Conservation (phyloP, 1,140 invertebrate genomes). For the Procambarus virginalis region DNA sequence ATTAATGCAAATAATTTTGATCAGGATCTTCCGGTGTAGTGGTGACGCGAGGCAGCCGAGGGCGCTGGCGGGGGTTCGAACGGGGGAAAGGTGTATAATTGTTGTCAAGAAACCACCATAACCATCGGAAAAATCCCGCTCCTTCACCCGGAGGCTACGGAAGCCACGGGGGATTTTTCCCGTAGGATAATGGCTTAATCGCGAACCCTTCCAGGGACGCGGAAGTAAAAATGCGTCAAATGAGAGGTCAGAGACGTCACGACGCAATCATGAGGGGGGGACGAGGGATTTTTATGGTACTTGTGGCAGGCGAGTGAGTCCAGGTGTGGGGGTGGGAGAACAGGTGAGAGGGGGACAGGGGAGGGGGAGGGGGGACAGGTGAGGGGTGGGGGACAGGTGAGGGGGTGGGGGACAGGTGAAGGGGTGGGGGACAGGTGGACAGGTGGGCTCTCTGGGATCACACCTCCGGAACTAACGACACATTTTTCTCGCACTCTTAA, state of each 20-base stretch:
- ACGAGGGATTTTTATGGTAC: conserved; percentile 22
- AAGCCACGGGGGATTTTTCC: conserved; percentile 47
- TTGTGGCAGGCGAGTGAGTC: conserved; percentile 29
- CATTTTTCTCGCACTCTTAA: conserved; percentile 16
- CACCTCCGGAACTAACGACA: neutral
- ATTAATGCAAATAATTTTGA: conserved; percentile 58
- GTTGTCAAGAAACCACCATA: neutral
- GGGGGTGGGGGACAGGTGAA: neutral
- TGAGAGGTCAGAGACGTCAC: conserved; percentile 40
- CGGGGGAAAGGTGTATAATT: neutral
- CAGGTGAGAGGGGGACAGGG: neutral
- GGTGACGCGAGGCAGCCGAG: conserved; percentile 13
- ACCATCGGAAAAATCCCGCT: conserved; percentile 11
- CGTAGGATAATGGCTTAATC: conserved; percentile 56
- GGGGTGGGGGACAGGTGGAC: neutral
- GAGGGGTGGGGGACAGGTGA: neutral
- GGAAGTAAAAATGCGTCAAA: conserved; percentile 56
- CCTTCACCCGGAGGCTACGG: conserved; percentile 42
- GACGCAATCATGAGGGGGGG: conserved; percentile 33
- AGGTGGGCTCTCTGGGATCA: neutral
- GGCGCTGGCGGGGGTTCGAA: neutral
- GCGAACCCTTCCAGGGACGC: conserved; percentile 32
- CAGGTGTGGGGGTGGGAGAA: conserved; percentile 21
- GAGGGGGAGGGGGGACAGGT: neutral
- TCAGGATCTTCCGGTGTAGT: conserved; percentile 48